Percentiles rank a stretch among this genome's conserved stretches.
phyloP scores from a whole-genome alignment of 1,140 invertebrate species.

The fruit fly (Drosophila melanogaster) region DNA sequence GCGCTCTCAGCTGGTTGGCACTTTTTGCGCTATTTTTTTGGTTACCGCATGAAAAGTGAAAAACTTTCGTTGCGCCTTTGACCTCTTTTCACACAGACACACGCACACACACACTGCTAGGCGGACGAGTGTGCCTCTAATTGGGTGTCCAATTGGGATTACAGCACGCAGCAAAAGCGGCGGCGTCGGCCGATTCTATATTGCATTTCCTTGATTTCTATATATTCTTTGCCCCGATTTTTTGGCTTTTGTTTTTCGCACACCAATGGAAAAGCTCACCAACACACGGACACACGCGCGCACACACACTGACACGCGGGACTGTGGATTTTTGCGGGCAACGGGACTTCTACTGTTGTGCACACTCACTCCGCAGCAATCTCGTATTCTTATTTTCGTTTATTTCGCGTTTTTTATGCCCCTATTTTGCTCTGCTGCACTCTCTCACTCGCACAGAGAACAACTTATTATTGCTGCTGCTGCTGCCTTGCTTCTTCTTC shows the following conservation, averaged over 20 bases:
- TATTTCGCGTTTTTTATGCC: constrained; percentile 42
- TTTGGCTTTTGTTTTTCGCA: constrained; percentile 72
- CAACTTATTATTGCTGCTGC: constrained; percentile 67
- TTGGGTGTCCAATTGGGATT: constrained; percentile 44
- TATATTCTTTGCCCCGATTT: constrained; percentile 66
- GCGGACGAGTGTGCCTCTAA: constrained; percentile 24
- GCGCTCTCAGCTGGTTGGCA: constrained; percentile 70
- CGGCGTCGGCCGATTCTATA: constrained; percentile 46
- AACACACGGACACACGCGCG: constrained; percentile 17
- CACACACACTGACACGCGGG: constrained; percentile 36
- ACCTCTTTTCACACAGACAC: constrained; percentile 71
- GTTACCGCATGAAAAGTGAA: constrained; percentile 60
- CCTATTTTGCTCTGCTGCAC: constrained; percentile 71
- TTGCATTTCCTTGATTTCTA: constrained; percentile 74
- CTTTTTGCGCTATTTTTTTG: constrained; percentile 48
- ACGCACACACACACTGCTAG: constrained; percentile 13
- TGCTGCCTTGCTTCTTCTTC: constrained; percentile 70
- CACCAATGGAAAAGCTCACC: constrained; percentile 12
- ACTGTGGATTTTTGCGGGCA: constrained; percentile 27
- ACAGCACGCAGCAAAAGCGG: constrained; percentile 52
- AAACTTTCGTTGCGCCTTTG: constrained; percentile 77
- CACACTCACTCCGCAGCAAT: constrained; percentile 69
- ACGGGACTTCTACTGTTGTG: constrained; percentile 50
- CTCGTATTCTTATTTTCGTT: constrained; percentile 32
- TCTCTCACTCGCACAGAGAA: constrained; percentile 53